Base-by-base conservation (phyloP, 2,113 vertebrate species). In the Spheniscus mendiculus region DNA sequence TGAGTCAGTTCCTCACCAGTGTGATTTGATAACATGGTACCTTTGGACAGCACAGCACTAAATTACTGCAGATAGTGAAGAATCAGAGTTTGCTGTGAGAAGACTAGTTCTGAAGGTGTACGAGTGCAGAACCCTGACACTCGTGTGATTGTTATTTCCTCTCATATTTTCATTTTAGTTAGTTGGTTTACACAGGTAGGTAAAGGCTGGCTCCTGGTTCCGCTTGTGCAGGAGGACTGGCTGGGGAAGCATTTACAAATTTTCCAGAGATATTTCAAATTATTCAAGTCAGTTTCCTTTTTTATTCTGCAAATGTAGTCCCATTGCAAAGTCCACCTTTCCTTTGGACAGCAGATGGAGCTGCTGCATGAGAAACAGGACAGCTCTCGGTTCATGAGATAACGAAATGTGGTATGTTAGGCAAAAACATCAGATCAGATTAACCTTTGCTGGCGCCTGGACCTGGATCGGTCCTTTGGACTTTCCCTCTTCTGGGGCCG, bases 341-440 rank as follows among this genome's bases (percentile, higher is more conserved):
- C 36, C 10, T 20, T 44, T 63, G 63, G 53, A 44, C 97, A 94
- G 92, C 71, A 97, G 97, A 78, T 97, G 97, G 97, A 90, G 88
- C 91, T 95, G 62, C 83, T 90, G 89, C 76, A 44, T 69, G 92
- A 55, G 69, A 58, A 96, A 89, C 74, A 61, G 53, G 19, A 34
- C 44, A 40, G 36, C 36, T 76, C 49, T 6, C 0, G 3, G 40
- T 59, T 78, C 34, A 7, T 21, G 42, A 82, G 5, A 16, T 62
- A 4, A 2, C 0, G 2, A 36, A 55, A 44, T 5, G 15, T 5
- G 32, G 9, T 18, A 4, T 29, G n/a, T 15, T 11, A 22, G 30
- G 53, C 30, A 53, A 77, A 93, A 84, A 4, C 12, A 12, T 3
- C 8, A 2, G 6, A n/a, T 56, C 22, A 47, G 58, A 42, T 76